Conservation (phyloP, 64 coral and sea anemone species). For the Actinia equina region DNA sequence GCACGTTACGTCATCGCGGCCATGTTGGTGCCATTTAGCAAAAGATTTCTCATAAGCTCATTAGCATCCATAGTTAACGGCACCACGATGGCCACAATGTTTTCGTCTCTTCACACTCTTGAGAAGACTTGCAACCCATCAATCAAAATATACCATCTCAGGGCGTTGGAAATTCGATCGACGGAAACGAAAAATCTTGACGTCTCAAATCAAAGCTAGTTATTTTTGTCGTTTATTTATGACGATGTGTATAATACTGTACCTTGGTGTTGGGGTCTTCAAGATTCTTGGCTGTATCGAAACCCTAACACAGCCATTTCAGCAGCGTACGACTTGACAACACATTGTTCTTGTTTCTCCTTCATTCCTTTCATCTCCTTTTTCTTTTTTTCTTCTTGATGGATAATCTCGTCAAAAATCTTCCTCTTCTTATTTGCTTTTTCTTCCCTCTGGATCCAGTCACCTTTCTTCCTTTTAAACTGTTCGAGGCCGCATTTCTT, state of each 20-base stretch:
- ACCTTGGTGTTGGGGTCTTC: not conserved
- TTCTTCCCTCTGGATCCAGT: slow-evolving; percentile 48
- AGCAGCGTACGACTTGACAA: not conserved
- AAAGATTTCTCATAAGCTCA: no score
- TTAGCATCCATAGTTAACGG: no score
- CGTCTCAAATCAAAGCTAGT: no score
- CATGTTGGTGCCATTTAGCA: no score
- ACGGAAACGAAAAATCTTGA: no score
- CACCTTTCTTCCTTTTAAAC: slow-evolving; percentile 48
- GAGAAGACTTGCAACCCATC: no score
- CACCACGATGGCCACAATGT: no score
- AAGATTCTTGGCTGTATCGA: not conserved
- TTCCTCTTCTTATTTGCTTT: slow-evolving; percentile 51
- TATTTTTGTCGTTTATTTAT: no score
- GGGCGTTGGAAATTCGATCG: no score
- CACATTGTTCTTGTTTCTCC: not conserved
- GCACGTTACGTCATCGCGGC: no score
- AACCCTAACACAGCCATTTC: slow-evolving; percentile 23
- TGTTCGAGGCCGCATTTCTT: slow-evolving; percentile 58
- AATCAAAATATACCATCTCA: no score
- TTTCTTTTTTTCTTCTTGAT: not conserved
- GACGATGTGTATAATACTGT: not conserved
- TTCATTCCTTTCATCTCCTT: slow-evolving; percentile 11
- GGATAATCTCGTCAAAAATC: slow-evolving; percentile 66
- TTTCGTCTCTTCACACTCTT: no score